Conservation (phyloP, 2,113 vertebrate genomes). For the Struthidea cinerea region DNA sequence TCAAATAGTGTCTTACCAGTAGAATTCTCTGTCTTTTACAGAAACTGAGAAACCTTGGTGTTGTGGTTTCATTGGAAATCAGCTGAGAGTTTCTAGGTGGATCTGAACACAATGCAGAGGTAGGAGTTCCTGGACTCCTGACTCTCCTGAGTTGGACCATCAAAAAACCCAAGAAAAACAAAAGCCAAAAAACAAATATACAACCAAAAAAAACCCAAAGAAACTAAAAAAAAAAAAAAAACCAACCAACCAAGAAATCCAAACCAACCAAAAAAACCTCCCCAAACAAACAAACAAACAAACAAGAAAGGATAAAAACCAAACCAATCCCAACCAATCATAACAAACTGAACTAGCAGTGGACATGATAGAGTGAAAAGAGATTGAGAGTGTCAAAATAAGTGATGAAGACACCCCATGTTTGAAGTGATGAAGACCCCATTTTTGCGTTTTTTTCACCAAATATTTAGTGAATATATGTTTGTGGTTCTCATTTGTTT, state of each 20-base stretch:
- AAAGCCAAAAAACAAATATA: not conserved
- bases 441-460: not conserved
- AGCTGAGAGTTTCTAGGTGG: not conserved
- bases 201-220: not conserved
- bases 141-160: too few relatives aligned
- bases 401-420: not conserved
- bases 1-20: not conserved
- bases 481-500: not conserved
- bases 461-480: not conserved
- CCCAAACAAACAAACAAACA: not conserved
- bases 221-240: not conserved
- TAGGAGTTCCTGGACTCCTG: not conserved
- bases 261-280: not conserved
- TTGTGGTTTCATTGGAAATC: not conserved
- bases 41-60: not conserved
- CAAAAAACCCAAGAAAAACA: not conserved
- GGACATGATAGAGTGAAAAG: not conserved
- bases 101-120: not conserved
- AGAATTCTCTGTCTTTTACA: not conserved
- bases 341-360: not conserved
- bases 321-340: rapidly evolving
- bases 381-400: not conserved
- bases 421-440: not conserved
- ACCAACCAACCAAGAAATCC: too few relatives aligned
- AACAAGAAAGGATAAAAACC: not conserved